Evolutionary conservation across 1,140 invertebrate species (phyloP).

Genomic region (Neotoxoptera formosana): DNA sequence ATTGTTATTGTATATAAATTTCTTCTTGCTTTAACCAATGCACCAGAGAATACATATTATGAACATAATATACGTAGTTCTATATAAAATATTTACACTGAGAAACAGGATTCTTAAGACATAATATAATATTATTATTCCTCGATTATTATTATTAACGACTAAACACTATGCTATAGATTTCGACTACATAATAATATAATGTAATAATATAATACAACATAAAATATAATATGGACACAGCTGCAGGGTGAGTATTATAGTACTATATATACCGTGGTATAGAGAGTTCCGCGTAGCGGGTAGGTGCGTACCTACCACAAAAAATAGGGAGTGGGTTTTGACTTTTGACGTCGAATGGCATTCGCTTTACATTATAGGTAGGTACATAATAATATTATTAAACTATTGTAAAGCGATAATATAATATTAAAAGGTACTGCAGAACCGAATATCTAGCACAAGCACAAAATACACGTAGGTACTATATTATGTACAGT

Average conservation of each 20-base stretch:
- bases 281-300: background rate
- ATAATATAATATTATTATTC: conserved; percentile 7
- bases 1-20: conserved; percentile 37
- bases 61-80: background rate
- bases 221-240: conserved; percentile 11
- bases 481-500: background rate
- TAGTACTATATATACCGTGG: background rate
- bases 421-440: background rate
- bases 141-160: background rate
- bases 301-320: background rate
- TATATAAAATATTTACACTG: conserved; percentile 30
- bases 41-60: conserved; percentile 46
- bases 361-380: background rate
- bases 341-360: conserved; percentile 7
- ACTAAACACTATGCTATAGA: background rate
- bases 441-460: background rate
- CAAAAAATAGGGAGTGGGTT: background rate
- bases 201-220: background rate
- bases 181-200: conserved; percentile 24
- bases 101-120: conserved; percentile 25
- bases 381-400: background rate
- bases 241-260: background rate
- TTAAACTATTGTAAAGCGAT: no score
- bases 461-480: background rate
- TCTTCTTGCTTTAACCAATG: conserved; percentile 54